A percentile compares a stretch with the other conserved stretches of the same genome.
Evolutionary conservation across 1,140 invertebrate species (phyloP).

Genomic region (Chironomus striatipennis): DNA sequence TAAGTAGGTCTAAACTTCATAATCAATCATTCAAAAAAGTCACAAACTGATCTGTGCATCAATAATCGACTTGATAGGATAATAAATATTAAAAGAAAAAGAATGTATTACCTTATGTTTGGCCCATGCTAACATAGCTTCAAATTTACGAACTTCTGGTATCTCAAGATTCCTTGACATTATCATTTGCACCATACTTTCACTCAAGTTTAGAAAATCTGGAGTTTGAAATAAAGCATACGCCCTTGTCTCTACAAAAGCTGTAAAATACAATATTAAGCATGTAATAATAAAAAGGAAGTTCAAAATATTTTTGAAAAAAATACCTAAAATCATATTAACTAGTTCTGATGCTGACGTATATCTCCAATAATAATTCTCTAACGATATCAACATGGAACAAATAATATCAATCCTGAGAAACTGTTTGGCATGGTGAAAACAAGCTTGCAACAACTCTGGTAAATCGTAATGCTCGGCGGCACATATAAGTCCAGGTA

Average conservation of each 20-base stretch:
- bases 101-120: constrained; percentile 74
- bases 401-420: constrained; percentile 85
- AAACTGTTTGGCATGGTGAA: constrained; percentile 91
- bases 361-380: constrained; percentile 94
- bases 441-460: constrained; percentile 85
- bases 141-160: constrained; percentile 85
- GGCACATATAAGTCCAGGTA: constrained; percentile 85
- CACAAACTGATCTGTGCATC: background rate
- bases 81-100: no score
- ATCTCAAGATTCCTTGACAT: constrained; percentile 81
- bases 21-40: no score
- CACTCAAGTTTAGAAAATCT: constrained; percentile 79
- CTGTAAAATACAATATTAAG: constrained; percentile 30
- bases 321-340: constrained; percentile 70
- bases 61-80: background rate
- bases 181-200: constrained; percentile 92
- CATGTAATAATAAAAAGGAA: background rate
- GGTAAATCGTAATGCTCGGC: constrained; percentile 91
- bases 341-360: constrained; percentile 87
- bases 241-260: constrained; percentile 79
- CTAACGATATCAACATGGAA: constrained; percentile 82
- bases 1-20: no score
- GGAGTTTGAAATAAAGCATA: constrained; percentile 69
- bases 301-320: background rate
- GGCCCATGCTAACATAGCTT: constrained; percentile 87